Conservation (phyloP, 1,140 invertebrate genomes). For the Eurosta solidaginis region DNA sequence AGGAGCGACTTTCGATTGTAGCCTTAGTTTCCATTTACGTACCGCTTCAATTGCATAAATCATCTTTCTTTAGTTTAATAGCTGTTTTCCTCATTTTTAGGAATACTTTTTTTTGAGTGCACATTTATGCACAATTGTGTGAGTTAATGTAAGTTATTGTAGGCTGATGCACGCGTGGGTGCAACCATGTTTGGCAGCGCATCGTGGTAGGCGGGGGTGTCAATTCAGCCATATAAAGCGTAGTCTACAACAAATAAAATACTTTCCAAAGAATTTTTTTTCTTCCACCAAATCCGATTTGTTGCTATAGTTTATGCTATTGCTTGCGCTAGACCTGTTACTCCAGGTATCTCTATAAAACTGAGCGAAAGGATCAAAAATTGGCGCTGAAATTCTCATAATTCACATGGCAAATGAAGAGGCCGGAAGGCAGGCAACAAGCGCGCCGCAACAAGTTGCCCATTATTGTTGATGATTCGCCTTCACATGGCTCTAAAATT, state of each 20-base stretch:
- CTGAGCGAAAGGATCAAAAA: slow-evolving; percentile 29
- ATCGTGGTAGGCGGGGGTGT: neutral
- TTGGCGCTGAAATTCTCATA: slow-evolving; percentile 30
- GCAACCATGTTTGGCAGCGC: neutral
- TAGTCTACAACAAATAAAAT: neutral
- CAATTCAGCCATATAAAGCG: neutral
- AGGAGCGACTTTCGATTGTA: too few species aligned
- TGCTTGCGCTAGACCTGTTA: neutral
- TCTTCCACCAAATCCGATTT: neutral
- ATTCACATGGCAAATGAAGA: slow-evolving; percentile 11
- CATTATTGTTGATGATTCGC: slow-evolving; percentile 28
- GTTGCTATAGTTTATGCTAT: neutral
- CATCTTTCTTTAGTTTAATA: too few species aligned
- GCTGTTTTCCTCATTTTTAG: too few species aligned
- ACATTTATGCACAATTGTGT: neutral
- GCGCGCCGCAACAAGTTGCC: neutral
- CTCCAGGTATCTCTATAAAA: neutral
- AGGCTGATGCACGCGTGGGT: neutral
- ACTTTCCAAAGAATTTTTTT: neutral
- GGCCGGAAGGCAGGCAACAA: neutral
- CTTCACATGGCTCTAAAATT: slow-evolving; percentile 6
- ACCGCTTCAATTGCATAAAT: too few species aligned
- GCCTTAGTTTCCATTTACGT: too few species aligned
- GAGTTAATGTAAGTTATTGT: neutral
- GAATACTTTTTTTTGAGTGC: too few species aligned